Evolutionary conservation across 1,140 invertebrate species (phyloP), one percentile per base, ranked within the genome.

Genomic region (Drosophila parvula): DNA sequence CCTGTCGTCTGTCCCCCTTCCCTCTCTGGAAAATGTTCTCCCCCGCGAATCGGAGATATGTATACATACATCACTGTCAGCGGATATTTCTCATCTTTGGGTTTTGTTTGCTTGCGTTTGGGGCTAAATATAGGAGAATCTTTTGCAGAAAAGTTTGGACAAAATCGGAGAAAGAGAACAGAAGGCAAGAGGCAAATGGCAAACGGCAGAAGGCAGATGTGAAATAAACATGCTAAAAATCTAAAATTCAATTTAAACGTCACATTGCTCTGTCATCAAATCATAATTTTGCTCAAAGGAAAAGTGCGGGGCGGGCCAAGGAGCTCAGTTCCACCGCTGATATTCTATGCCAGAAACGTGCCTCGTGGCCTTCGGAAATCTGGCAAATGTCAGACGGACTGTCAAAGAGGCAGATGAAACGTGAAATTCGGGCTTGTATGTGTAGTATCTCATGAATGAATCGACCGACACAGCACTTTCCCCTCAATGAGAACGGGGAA

Each of bases 311-410:
- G 36, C 8, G 14, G 16, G 4, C 14, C 27, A 14, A 4, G 10
- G 48, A 27, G n/a, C 38, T 61, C 38, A n/a, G 45, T 3, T 1
- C 22, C 22, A 2, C 22, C 22, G 22, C 40, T 64, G 77, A 85
- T 81, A 84, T 78, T 67, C 68, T 71, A 81, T 86, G 69, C 83
- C 67, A 76, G 70, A 82, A 85, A 85, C 82, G 82, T 85, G 79
- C 82, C 75, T 75, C 68, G 43, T 63, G 76, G 67, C 61, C 71
- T 74, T 74, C 63, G 58, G 28, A 73, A 76, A 73, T 85, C 77
- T 82, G 79, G 83, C 65, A 79, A 85, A 79, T 73, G 65, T 76
- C 70, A 73, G 75, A 73, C 83, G 67, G 70, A 47, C 71, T 79
- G 83, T 88, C 82, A 78, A 47, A 44, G 56, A 32, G 67, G 30